These are phyloP conservation scores for Brachionus asplanchnoidis DNA, from an alignment of 1,140 invertebrate genomes.

Conservation along the genomic window DNA sequence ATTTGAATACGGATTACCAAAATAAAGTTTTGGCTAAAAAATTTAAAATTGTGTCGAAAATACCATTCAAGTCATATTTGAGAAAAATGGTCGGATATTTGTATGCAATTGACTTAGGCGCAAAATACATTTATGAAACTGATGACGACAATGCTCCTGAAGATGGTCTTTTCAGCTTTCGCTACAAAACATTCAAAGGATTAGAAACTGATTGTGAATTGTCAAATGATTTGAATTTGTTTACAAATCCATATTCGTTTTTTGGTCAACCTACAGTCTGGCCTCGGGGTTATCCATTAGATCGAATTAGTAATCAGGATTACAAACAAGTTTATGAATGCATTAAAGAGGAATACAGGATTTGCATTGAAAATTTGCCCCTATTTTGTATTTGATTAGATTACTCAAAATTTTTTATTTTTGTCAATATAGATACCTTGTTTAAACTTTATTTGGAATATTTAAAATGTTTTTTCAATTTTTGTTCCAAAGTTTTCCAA, in stretches of 20 bases:
- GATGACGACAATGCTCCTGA: slow-evolving; percentile 51
- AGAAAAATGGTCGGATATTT: slow-evolving; percentile 23
- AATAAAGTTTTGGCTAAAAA: neutral
- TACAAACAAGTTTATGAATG: neutral
- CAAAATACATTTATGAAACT: slow-evolving; percentile 52
- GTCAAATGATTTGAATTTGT: neutral
- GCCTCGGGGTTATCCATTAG: slow-evolving; percentile 51
- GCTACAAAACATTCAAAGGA: neutral
- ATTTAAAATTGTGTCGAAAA: neutral
- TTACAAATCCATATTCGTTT: slow-evolving; percentile 48
- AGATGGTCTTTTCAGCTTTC: slow-evolving; percentile 41
- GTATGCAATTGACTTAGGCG: slow-evolving; percentile 45
- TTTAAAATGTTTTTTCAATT: neutral
- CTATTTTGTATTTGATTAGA: no score
- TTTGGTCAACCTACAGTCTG: slow-evolving; percentile 50
- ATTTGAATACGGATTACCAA: neutral
- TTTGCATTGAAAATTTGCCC: no score
- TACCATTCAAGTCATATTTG: neutral
- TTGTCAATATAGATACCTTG: no score
- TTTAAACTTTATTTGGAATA: no score
- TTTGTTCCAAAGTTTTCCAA: no score
- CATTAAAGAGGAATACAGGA: neutral
- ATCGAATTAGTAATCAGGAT: slow-evolving; percentile 43
- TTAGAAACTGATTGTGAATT: slow-evolving; percentile 34
- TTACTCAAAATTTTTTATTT: no score